phyloP scores from a whole-genome alignment of 2,888 invertebrate species.

The Yponomeuta cagnagella region DNA sequence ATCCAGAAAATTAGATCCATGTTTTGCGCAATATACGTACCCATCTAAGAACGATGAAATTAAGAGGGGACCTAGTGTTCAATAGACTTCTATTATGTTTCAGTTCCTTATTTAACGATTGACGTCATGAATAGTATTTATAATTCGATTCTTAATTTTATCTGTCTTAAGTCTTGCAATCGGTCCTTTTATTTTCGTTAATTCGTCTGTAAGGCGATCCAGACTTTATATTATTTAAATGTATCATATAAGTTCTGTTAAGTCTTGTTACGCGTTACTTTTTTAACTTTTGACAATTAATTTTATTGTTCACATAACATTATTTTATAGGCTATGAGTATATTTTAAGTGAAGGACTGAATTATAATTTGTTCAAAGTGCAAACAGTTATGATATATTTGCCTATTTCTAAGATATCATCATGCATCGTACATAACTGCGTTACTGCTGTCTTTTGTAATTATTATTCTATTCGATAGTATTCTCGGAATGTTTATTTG shows the following conservation, averaged over 20 bases:
- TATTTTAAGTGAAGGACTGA: constrained; percentile 47
- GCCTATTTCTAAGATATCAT: constrained; percentile 20
- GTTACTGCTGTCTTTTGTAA: too few relatives aligned
- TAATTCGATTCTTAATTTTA: constrained; percentile 26
- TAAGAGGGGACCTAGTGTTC: neutral
- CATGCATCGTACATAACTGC: constrained; percentile 8
- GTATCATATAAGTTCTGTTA: constrained; percentile 34
- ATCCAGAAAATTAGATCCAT: neutral
- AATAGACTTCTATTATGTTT: constrained; percentile 9
- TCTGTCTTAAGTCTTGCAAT: constrained; percentile 36
- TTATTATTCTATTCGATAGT: too few relatives aligned
- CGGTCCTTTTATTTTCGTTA: constrained; percentile 8
- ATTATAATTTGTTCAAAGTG: constrained; percentile 20
- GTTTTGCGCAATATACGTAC: neutral
- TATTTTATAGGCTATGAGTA: constrained; percentile 25
- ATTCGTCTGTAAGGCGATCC: constrained; percentile 8
- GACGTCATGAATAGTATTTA: constrained; percentile 19
- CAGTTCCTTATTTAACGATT: constrained; percentile 20
- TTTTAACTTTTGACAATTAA: constrained; percentile 51
- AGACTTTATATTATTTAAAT: constrained; percentile 11
- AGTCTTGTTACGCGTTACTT: constrained; percentile 36
- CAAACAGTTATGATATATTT: neutral
- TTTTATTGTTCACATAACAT: constrained; percentile 6
- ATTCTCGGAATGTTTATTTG: too few relatives aligned
- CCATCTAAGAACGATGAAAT: neutral